Evolutionary conservation across 1,140 invertebrate genomes (phyloP).

Genomic region (Drosophila saltans): DNA sequence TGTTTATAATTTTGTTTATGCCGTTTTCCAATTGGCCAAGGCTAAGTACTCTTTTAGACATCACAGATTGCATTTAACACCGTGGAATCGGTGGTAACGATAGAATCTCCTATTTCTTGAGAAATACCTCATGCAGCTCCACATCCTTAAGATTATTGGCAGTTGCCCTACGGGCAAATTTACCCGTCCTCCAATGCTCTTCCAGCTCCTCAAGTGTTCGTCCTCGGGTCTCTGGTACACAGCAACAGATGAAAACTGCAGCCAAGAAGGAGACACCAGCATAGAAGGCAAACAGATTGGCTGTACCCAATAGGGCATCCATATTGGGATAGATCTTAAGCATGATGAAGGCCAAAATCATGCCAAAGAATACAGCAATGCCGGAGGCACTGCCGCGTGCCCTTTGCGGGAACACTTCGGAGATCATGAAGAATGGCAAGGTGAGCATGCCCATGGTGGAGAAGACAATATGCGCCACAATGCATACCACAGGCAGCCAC

Average conservation of each 20-base stretch:
- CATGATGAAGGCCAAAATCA: constrained; percentile 89
- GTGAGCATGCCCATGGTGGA: constrained; percentile 87
- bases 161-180: constrained; percentile 42
- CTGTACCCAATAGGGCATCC: constrained; percentile 85
- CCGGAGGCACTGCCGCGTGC: constrained; percentile 88
- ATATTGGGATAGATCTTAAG: constrained; percentile 90
- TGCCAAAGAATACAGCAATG: constrained; percentile 87
- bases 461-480: constrained; percentile 86
- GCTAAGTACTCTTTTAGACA: constrained; percentile 71
- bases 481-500: constrained; percentile 83
- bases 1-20: constrained; percentile 40
- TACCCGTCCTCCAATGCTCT: constrained; percentile 84
- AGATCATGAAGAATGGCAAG: constrained; percentile 90
- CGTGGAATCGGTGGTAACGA: neutral
- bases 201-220: constrained; percentile 90
- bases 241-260: constrained; percentile 87
- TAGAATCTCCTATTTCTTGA: constrained; percentile 50
- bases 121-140: constrained; percentile 63
- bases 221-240: constrained; percentile 92
- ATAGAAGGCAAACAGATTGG: constrained; percentile 90
- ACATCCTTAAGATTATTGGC: constrained; percentile 63
- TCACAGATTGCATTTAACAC: constrained; percentile 68
- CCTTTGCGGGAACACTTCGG: constrained; percentile 89
- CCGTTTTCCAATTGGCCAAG: constrained; percentile 60
- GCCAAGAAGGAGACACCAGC: constrained; percentile 87